Percentiles rank a stretch among this genome's conserved stretches.
phyloP scores from a whole-genome alignment of 2,113 vertebrate genomes.

The Eira barbara region DNA sequence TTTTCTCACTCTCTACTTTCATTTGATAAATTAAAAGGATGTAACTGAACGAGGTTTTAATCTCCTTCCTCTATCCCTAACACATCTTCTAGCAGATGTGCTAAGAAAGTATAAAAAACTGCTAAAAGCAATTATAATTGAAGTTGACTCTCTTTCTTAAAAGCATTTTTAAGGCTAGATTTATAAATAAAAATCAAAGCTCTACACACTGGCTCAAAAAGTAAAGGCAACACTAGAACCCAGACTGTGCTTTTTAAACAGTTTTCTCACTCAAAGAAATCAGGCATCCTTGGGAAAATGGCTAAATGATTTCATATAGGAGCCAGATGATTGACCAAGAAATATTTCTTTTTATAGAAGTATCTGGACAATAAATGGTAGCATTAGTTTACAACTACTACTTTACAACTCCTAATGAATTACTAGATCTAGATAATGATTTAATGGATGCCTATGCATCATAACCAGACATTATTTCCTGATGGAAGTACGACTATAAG shows the following conservation, averaged over 20 bases:
- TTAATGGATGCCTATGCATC: background rate
- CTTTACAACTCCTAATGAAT: background rate
- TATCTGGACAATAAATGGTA: background rate
- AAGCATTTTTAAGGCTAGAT: background rate
- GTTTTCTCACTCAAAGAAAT: background rate
- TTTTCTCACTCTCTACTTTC: background rate
- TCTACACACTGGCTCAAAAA: background rate
- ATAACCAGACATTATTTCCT: background rate
- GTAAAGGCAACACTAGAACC: background rate
- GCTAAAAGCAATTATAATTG: background rate
- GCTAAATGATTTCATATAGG: background rate
- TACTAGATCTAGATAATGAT: background rate
- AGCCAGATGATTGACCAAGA: background rate
- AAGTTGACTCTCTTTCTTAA: background rate
- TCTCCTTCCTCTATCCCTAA: background rate
- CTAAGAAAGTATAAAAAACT: background rate
- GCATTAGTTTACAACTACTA: background rate
- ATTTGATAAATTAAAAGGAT: too few species aligned
- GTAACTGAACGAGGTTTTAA: background rate
- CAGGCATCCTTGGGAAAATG: background rate
- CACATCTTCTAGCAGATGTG: background rate
- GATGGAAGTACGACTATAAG: background rate
- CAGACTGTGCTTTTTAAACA: background rate
- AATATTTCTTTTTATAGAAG: background rate
- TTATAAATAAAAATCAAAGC: background rate